Base-by-base conservation (phyloP, 1,140 invertebrate species). In the Berghia stephanieae region DNA sequence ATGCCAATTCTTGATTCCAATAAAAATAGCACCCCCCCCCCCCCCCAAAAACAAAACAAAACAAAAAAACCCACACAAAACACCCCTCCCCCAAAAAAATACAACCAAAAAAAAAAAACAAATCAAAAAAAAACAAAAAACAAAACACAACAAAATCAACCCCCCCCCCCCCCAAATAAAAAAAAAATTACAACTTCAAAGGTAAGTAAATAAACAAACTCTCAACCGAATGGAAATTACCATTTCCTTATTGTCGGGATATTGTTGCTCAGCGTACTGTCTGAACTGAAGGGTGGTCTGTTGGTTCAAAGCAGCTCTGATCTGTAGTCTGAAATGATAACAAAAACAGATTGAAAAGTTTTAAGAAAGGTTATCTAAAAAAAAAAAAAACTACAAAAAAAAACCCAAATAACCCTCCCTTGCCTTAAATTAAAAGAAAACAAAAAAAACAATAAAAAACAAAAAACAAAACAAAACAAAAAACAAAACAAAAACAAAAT, bases 301-400 rank as follows among this genome's bases (percentile, higher is more conserved):
- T 84, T 96, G 94, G 90, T 99, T 99, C 8, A 99, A 90, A 18
- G 96, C 96, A 87, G 98, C 96, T 90, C 99, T 95, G 85, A 99
- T 96, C 87, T 96, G 94, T 85, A 86, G 83, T 80, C 88, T 89
- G 78, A 31, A 80, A n/a, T n/a, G n/a, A n/a, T n/a, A n/a, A n/a
- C n/a, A n/a, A n/a, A 68, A 5, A 66, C 21, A 44, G 34, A 69
- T 2, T 16, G 57, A 66, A 60, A 49, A 42, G 18, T 24, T 34
- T n/a, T 67, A 18, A 67, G n/a, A n/a, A n/a, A n/a, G n/a, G n/a
- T n/a, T n/a, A n/a, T n/a, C n/a, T n/a, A n/a, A n/a, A n/a, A n/a
- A n/a, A n/a, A n/a, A n/a, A n/a, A n/a, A n/a, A n/a, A n/a, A n/a
- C n/a, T n/a, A n/a, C n/a, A n/a, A n/a, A n/a, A n/a, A n/a, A n/a